phyloP scores from a whole-genome alignment of 30 jellyfish, hydroid and myxozoan species.

The Hydra vulgaris region DNA sequence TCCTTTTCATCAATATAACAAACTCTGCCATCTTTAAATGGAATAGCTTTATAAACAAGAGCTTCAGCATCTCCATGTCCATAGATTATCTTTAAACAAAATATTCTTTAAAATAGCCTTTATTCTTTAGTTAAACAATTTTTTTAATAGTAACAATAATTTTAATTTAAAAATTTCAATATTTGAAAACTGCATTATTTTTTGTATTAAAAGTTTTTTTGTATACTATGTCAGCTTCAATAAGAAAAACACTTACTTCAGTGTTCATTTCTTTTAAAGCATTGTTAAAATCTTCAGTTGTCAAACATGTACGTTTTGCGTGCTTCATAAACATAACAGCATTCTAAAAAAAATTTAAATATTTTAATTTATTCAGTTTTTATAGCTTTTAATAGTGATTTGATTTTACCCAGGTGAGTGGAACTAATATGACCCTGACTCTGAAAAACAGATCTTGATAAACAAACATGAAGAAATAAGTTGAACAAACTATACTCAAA shows the following conservation, averaged over 20 bases:
- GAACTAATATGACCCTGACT: too few species aligned
- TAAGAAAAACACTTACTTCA: too few species aligned
- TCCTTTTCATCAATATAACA: constrained; percentile 80
- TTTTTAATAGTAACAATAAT: not conserved
- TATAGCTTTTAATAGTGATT: not conserved
- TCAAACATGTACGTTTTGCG: constrained; percentile 56
- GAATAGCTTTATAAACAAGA: constrained; percentile 43
- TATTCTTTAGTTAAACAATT: not conserved
- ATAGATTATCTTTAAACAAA: constrained; percentile 51
- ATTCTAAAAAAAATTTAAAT: constrained; percentile 31
- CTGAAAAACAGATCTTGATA: too few species aligned
- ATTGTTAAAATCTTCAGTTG: constrained; percentile 54
- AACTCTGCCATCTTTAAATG: constrained; percentile 47
- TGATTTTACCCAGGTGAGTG: too few species aligned
- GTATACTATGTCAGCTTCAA: too few species aligned
- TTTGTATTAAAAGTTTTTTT: too few species aligned
- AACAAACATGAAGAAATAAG: too few species aligned
- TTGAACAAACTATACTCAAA: too few species aligned
- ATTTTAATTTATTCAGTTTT: constrained; percentile 5
- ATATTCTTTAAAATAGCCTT: not conserved
- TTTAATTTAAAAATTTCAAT: not conserved
- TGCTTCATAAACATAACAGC: constrained; percentile 71
- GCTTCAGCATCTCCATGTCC: constrained; percentile 87
- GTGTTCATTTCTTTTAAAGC: constrained; percentile 64
- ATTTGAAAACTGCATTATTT: too few species aligned